These are phyloP conservation scores for Hippoglossus stenolepis DNA, from an alignment of 2,113 vertebrate species.

Conservation along the genomic window DNA sequence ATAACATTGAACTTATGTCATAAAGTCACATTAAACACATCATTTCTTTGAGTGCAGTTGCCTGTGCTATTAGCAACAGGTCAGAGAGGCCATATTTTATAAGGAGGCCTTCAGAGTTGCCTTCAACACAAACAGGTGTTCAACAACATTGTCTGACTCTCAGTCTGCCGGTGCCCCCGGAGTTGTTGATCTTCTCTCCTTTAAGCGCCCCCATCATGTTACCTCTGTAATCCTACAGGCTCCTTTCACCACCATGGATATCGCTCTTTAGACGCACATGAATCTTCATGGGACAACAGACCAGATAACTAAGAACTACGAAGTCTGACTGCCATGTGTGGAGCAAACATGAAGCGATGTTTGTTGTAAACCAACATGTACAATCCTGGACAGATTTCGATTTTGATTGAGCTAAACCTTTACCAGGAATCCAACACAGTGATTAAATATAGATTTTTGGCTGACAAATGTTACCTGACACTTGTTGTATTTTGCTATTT, in stretches of 20 bases:
- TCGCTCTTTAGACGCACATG: constrained; percentile 24
- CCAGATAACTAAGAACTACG: not conserved
- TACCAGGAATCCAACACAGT: not conserved
- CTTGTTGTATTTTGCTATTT: too few species aligned
- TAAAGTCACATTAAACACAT: too few species aligned
- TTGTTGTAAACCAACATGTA: not conserved
- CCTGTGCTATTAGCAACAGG: constrained; percentile 4
- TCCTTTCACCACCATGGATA: not conserved
- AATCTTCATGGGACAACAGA: constrained; percentile 24
- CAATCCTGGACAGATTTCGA: not conserved
- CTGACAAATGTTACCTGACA: too few species aligned
- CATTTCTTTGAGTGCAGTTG: not conserved
- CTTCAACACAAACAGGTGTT: constrained; percentile 59
- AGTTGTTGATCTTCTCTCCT: constrained; percentile 47
- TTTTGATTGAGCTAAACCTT: not conserved
- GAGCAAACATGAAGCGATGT: constrained; percentile 4
- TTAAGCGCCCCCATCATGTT: constrained; percentile 7
- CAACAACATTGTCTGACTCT: constrained; percentile 38
- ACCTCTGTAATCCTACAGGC: not conserved
- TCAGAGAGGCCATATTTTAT: constrained; percentile 47
- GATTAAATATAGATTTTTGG: not conserved
- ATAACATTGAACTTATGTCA: too few species aligned
- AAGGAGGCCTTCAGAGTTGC: constrained; percentile 4
- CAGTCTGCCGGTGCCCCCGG: constrained; percentile 23
- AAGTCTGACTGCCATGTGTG: not conserved